A percentile compares a stretch with the other conserved stretches of the same genome.
These are phyloP conservation scores for Pseudomugil tenellus DNA, from an alignment of 2,797 vertebrate species.

Conservation along the genomic window DNA sequence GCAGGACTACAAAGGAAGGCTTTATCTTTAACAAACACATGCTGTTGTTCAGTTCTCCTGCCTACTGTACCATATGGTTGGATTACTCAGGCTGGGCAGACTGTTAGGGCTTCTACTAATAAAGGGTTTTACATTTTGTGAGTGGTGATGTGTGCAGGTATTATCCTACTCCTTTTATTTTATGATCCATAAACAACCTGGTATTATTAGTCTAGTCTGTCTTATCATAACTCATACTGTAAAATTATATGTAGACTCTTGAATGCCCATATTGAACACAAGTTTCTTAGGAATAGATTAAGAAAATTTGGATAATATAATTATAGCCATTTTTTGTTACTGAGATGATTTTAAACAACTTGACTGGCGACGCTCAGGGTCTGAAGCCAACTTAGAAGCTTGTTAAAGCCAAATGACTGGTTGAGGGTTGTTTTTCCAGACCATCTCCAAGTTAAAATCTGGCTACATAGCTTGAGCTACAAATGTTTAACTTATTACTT, in stretches of 20 bases:
- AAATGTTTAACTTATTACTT: slow-evolving; percentile 20
- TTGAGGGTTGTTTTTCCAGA: slow-evolving; percentile 29
- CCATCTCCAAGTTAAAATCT: slow-evolving; percentile 25
- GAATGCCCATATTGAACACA: not conserved
- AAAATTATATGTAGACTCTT: not conserved
- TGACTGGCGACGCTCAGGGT: slow-evolving; percentile 6
- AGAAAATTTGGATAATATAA: not conserved
- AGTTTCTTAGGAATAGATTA: not conserved
- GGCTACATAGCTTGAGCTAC: slow-evolving; percentile 17
- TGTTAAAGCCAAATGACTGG: slow-evolving; percentile 12
- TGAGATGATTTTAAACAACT: slow-evolving; percentile 8
- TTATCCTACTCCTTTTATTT: slow-evolving; percentile 37
- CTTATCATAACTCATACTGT: not conserved
- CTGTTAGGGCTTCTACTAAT: slow-evolving; percentile 38
- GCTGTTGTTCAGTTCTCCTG: slow-evolving; percentile 33
- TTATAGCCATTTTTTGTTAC: not conserved
- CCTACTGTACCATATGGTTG: slow-evolving; percentile 37
- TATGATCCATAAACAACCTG: slow-evolving; percentile 32
- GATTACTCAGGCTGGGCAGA: slow-evolving; percentile 25
- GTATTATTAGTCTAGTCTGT: not conserved
- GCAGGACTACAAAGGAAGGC: slow-evolving; percentile 42
- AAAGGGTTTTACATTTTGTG: slow-evolving; percentile 23
- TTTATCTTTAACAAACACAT: slow-evolving; percentile 70
- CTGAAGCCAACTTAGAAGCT: slow-evolving; percentile 8
- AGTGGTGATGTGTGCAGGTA: slow-evolving; percentile 30